Conservation (phyloP, 2,797 vertebrate species). For the Rhadinocentrus ornatus region DNA sequence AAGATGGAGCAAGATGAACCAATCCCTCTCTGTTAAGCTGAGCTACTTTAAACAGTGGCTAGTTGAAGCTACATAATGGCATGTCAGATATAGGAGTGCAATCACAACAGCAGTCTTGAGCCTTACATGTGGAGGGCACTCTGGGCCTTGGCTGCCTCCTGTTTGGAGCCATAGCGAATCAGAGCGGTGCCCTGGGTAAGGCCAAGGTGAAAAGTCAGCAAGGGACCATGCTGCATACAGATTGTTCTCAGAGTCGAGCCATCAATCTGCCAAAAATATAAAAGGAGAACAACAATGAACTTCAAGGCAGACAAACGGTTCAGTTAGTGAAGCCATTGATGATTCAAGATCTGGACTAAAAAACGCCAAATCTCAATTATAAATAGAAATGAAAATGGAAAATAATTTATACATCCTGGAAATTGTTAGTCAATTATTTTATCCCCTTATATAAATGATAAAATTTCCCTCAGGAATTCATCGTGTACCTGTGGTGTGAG, state of each 20-base stretch:
- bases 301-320: neutral
- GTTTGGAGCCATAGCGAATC: conserved; percentile 96
- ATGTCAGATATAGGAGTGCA: neutral
- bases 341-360: neutral
- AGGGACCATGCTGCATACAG: conserved; percentile 98
- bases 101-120: neutral
- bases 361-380: neutral
- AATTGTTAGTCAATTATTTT: no score
- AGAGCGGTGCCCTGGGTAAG: conserved; percentile 98
- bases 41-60: no score
- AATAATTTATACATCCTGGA: no score
- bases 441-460: no score
- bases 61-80: no score
- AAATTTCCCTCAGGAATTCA: neutral
- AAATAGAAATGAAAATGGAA: no score
- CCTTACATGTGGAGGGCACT: conserved; percentile 97
- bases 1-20: no score
- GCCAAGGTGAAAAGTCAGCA: conserved; percentile 99
- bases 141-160: conserved; percentile 98
- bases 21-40: no score
- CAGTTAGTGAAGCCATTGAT: no score
- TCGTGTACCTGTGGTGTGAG: conserved; percentile 95
- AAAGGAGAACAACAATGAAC: neutral
- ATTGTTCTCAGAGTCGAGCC: conserved; percentile 98
- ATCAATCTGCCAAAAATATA: conserved; percentile 85